A percentile compares a stretch with the other conserved stretches of the same genome.
These are phyloP conservation scores for Pocillopora damicornis DNA, from an alignment of 64 coral and sea anemone species.

Conservation along the genomic window DNA sequence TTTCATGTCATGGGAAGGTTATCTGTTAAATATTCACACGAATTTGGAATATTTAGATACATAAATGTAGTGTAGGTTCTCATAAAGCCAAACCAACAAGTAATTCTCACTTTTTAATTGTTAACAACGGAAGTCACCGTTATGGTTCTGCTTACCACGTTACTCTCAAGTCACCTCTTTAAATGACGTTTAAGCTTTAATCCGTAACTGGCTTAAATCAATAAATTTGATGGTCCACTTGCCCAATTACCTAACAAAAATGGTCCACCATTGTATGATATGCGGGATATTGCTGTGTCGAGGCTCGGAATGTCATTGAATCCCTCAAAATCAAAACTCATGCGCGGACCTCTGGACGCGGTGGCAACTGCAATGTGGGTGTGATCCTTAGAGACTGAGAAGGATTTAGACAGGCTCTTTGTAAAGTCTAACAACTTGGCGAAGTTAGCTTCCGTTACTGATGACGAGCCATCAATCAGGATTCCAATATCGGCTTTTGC, in stretches of 20 bases:
- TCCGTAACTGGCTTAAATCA: no score
- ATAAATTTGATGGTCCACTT: not conserved
- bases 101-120: no score
- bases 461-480: constrained; percentile 46
- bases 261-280: constrained; percentile 40
- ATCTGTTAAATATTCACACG: no score
- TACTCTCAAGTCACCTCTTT: no score
- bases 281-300: constrained; percentile 21
- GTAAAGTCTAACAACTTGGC: constrained; percentile 27
- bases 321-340: constrained; percentile 46
- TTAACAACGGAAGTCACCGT: no score
- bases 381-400: constrained; percentile 25
- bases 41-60: no score
- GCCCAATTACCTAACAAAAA: constrained; percentile 28
- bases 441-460: constrained; percentile 29
- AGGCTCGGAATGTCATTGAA: constrained; percentile 33
- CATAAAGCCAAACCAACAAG: no score
- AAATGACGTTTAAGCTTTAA: no score
- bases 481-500: constrained; percentile 48
- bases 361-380: constrained; percentile 31
- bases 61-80: no score
- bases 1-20: no score
- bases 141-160: no score
- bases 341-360: constrained; percentile 38
- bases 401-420: constrained; percentile 25